A percentile compares a stretch with the other conserved stretches of the same genome.
phyloP scores from a whole-genome alignment of 2,113 vertebrate species.

The Sylvietta virens region DNA sequence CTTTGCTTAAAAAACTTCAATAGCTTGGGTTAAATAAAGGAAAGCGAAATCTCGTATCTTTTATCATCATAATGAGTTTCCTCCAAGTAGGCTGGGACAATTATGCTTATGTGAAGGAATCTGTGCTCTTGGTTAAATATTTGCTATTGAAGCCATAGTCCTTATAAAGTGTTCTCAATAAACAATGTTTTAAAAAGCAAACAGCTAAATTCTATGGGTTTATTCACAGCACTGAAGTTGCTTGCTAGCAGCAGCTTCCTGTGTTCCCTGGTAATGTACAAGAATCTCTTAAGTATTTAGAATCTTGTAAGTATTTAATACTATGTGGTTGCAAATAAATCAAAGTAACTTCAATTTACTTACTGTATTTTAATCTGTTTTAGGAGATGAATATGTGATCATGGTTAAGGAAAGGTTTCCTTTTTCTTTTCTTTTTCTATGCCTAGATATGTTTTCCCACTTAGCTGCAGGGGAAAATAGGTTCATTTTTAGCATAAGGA shows the following conservation, averaged over 20 bases:
- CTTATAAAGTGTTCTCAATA: slow-evolving; percentile 44
- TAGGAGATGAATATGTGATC: not conserved
- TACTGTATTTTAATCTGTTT: not conserved
- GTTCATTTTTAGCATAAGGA: not conserved
- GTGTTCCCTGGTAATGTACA: slow-evolving; percentile 27
- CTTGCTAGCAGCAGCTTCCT: slow-evolving; percentile 25
- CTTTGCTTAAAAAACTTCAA: not conserved
- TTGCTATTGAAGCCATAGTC: slow-evolving; percentile 23
- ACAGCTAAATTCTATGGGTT: slow-evolving; percentile 37
- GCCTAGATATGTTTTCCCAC: not conserved
- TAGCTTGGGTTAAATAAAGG: not conserved
- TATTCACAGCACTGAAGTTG: slow-evolving; percentile 3
- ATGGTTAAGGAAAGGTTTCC: not conserved
- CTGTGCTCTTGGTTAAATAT: slow-evolving; percentile 45
- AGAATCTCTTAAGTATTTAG: slow-evolving; percentile 2
- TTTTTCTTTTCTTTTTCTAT: not conserved
- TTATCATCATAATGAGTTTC: not conserved
- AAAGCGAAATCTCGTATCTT: not conserved
- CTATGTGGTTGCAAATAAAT: not conserved
- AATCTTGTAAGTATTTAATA: slow-evolving; percentile 9
- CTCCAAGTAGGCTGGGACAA: not conserved
- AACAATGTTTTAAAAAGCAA: slow-evolving; percentile 50
- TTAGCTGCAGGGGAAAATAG: not conserved
- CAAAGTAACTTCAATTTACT: not conserved
- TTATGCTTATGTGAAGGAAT: not conserved